Evolutionary conservation across 2,888 invertebrate genomes (phyloP), one percentile per base, ranked within the genome.

Genomic region (Laothoe populi): DNA sequence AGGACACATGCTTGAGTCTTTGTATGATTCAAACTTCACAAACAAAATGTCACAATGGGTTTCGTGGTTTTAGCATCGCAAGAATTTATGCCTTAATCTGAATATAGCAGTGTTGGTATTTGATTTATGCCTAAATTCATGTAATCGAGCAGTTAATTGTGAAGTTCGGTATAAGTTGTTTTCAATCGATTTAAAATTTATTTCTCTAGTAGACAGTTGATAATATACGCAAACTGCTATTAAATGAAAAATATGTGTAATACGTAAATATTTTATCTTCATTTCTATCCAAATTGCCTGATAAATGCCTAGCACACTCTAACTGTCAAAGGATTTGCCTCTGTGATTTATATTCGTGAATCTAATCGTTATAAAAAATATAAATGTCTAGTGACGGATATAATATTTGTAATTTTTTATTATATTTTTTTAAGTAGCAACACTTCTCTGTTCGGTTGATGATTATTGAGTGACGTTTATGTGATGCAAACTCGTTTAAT

Each of bases 51-150:
- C n/a, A n/a, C 49, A 31, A 49, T 49, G 16, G 42, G 16, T 16
- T 42, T 4, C 16, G 38, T 1, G 1, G 26, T 4, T 26, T 5
- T 31, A 31, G 16, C 16, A 3, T n/a, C n/a, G 42, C 42, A 44
- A 44, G 16, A 44, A 19, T 44, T 44, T 19, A 7, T 44, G 44
- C 44, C 19, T 44, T 44, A 8, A 44, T 44, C 44, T 44, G 8
- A 44, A 44, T 44, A 19, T 44, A 1, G 19, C 44, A 44, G 10
- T 16, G 8, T 44, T 44, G 16, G 8, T 44, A 8, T 44, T 44
- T 44, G 44, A 44, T 44, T 44, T 19, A 44, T 44, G 44, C 44
- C 44, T 44, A 19, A 44, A 44, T 44, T 44, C 44, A 44, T 19
- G 19, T 44, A 44, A 44, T 44, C 19, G 19, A 44, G 44, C 44